A percentile compares a stretch with the other conserved stretches of the same genome.
These are phyloP conservation scores for Chaenogobius annularis DNA, from an alignment of 2,113 vertebrate genomes.

Conservation along the genomic window DNA sequence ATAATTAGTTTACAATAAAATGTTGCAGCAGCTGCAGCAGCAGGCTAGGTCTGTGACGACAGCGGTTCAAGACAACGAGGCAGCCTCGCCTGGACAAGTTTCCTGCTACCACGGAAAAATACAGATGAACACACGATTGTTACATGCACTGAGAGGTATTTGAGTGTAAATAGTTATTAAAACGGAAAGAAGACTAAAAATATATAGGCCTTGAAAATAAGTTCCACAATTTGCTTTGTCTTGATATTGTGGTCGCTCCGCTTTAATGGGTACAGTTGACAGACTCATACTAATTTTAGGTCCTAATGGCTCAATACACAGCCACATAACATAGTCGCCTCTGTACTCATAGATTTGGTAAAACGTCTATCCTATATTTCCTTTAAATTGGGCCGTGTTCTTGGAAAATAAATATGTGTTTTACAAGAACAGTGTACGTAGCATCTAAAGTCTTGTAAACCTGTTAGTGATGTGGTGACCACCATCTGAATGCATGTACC, in stretches of 20 bases:
- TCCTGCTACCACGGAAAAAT: conserved; percentile 2
- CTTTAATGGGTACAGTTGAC: background rate
- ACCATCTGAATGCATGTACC: conserved; percentile 63
- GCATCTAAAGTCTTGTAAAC: background rate
- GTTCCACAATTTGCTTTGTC: conserved; percentile 43
- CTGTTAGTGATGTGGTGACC: background rate
- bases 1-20: conserved; percentile 46
- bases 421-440: background rate
- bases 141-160: background rate
- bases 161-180: background rate
- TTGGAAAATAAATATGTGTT: background rate
- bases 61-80: conserved; percentile 38
- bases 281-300: background rate
- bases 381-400: background rate
- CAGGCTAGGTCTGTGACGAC: conserved; percentile 71
- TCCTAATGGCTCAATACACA: background rate
- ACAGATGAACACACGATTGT: background rate
- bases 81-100: conserved; percentile 30
- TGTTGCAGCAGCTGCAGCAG: conserved; percentile 24
- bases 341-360: background rate
- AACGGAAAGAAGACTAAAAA: conserved; percentile 35
- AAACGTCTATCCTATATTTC: background rate
- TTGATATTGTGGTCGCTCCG: conserved; percentile 9
- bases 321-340: background rate
- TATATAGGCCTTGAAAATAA: conserved; percentile 61